Evolutionary conservation across 2,888 invertebrate genomes (phyloP), one percentile per base, ranked within the genome.

Genomic region (Tiphia femorata): DNA sequence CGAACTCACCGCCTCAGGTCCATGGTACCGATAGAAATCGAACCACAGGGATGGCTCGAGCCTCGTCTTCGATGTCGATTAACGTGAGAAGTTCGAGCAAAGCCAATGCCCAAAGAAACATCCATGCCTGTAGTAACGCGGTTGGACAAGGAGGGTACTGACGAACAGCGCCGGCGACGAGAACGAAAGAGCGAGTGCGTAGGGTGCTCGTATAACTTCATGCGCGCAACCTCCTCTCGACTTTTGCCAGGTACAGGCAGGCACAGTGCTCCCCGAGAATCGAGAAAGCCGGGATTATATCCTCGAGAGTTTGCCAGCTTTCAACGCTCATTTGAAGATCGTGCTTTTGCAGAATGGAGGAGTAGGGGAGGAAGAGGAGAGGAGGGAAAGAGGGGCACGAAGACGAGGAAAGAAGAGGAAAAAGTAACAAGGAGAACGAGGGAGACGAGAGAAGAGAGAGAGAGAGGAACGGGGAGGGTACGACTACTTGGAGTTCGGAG

Each of bases 261-360:
- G 49, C 60, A 23, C 48, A 50, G 51, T 38, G 53, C 58, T 12
- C 37, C 58, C 58, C 56, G 66, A 61, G 67, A 67, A 70, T 69
- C 69, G 63, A 62, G 62, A 74, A 75, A 76, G 70, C 72, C 67
- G 63, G 77, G 79, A 79, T 79, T 79, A 79, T 77, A 75, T 78
- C 69, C 75, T 78, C 75, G 75, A 78, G 78, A 80, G 79, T 78
- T 79, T 74, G 74, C 74, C 71, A 74, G 77, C 74, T 79, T 78
- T 78, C 77, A 78, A 66, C 73, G 75, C 75, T 75, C 77, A 73
- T 78, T 78, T 75, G 71, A 73, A 68, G 69, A 72, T 68, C 71
- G 55, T 48, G 54, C 50, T n/a, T n/a, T n/a, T n/a, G n/a, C 53
- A 52, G 56, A 38, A 37, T 46, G 47, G 44, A 20, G 12, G 29